Conservation (phyloP, 2,797 vertebrate genomes). For the Garrulus glandarius region DNA sequence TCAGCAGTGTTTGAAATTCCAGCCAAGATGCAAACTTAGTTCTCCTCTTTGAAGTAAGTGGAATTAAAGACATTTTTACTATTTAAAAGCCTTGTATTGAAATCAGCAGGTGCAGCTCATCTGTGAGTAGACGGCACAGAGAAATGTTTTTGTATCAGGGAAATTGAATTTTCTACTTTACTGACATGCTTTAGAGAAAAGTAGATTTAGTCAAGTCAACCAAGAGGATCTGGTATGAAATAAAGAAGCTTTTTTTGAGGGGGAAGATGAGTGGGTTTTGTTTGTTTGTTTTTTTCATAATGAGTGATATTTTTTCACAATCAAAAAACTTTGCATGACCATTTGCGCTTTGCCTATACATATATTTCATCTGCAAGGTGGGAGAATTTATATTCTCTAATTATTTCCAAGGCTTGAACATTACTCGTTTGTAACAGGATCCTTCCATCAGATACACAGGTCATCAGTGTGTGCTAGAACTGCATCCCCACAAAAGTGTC, state of each 20-base stretch:
- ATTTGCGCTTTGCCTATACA: not conserved
- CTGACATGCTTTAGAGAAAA: not conserved
- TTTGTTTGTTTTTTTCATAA: not conserved
- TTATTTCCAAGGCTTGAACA: not conserved
- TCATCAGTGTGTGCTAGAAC: conserved; percentile 35
- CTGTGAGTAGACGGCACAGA: not conserved
- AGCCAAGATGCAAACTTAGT: not conserved
- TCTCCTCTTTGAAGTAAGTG: not conserved
- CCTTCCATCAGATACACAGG: conserved; percentile 2
- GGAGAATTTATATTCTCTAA: not conserved
- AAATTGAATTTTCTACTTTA: not conserved
- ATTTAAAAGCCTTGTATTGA: not conserved
- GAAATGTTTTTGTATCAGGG: not conserved
- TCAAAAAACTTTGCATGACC: not conserved
- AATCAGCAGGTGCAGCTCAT: not conserved
- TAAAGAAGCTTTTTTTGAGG: rapidly evolving
- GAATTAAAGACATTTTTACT: not conserved
- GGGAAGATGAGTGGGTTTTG: rapidly evolving
- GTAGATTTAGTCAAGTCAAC: not conserved
- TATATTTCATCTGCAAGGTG: not conserved
- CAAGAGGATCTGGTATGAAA: not conserved
- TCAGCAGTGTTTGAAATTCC: not conserved
- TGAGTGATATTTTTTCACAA: not conserved
- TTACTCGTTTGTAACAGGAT: not conserved
- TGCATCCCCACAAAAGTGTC: conserved; percentile 2